A percentile compares a stretch with the other conserved stretches of the same genome.
These are phyloP conservation scores for Heliornis fulica DNA, from an alignment of 2,113 vertebrate species.

Conservation along the genomic window DNA sequence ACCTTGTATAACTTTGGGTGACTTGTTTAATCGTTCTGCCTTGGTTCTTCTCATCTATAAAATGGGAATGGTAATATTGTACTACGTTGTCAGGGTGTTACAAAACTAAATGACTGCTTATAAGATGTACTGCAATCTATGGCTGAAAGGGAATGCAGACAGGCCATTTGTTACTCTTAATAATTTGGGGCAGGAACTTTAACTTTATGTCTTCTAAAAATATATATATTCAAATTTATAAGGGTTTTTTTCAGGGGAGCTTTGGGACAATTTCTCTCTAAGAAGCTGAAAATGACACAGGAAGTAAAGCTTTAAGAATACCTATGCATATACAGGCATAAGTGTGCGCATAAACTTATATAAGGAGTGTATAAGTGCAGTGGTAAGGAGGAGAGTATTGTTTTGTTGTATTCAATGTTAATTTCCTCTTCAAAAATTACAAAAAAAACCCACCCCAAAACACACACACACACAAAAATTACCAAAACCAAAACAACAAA, in stretches of 20 bases:
- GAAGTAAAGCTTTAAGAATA: neutral
- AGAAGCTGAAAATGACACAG: neutral
- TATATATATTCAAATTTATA: neutral
- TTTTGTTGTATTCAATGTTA: neutral
- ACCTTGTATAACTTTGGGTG: constrained; percentile 69
- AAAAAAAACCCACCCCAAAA: rapidly evolving
- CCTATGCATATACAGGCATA: neutral
- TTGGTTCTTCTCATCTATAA: constrained; percentile 60
- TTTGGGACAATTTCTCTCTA: neutral
- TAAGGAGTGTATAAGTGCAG: rapidly evolving
- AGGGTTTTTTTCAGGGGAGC: neutral
- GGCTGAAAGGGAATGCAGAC: neutral
- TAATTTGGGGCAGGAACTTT: constrained; percentile 6
- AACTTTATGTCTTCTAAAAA: neutral
- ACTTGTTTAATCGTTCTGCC: constrained; percentile 62
- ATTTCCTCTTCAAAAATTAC: neutral
- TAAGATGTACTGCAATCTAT: neutral
- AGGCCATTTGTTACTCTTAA: neutral
- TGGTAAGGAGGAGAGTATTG: neutral
- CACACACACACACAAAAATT: too few relatives aligned
- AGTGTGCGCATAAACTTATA: neutral
- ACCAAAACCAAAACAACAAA: too few relatives aligned
- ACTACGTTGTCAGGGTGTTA: constrained; percentile 2
- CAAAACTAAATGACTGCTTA: constrained; percentile 48
- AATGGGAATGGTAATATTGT: constrained; percentile 43